These are phyloP conservation scores for Archivesica marissinica DNA, from an alignment of 1,140 invertebrate genomes.

Conservation along the genomic window DNA sequence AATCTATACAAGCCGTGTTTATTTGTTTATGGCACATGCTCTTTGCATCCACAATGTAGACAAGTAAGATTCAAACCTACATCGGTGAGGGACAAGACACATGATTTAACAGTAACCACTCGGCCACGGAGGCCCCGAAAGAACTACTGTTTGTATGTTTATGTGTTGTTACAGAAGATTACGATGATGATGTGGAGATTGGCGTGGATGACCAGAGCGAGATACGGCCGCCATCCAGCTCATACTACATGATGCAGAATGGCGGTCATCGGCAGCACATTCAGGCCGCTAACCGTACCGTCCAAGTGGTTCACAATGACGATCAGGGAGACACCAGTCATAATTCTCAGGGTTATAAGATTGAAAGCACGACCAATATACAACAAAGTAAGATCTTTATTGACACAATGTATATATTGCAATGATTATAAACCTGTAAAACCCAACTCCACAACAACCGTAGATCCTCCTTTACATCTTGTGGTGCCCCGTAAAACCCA, in stretches of 20 bases:
- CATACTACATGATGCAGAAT: slow-evolving; percentile 38
- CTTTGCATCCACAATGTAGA: too few relatives aligned
- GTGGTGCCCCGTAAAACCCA: too few relatives aligned
- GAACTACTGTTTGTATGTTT: not conserved
- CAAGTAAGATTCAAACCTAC: too few relatives aligned
- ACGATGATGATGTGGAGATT: slow-evolving; percentile 22
- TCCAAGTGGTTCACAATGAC: slow-evolving; percentile 9
- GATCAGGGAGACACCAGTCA: not conserved
- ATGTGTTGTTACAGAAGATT: not conserved
- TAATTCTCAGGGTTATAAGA: slow-evolving; percentile 31
- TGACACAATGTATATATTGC: too few relatives aligned
- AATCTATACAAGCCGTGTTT: too few relatives aligned
- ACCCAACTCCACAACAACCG: too few relatives aligned
- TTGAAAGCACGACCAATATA: not conserved
- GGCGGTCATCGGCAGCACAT: slow-evolving; percentile 23
- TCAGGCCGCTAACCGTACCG: not conserved
- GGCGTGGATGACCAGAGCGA: slow-evolving; percentile 20
- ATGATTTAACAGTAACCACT: too few relatives aligned
- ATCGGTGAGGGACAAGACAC: too few relatives aligned
- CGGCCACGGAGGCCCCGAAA: too few relatives aligned
- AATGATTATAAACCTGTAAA: too few relatives aligned
- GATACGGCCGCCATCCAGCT: slow-evolving; percentile 18
- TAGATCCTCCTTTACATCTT: too few relatives aligned
- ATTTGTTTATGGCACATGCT: too few relatives aligned
- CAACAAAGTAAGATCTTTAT: slow-evolving; percentile 11